Percentiles rank a stretch among this genome's conserved stretches.
Conservation (phyloP, 2,888 invertebrate genomes). For the Diogma glabrata region DNA sequence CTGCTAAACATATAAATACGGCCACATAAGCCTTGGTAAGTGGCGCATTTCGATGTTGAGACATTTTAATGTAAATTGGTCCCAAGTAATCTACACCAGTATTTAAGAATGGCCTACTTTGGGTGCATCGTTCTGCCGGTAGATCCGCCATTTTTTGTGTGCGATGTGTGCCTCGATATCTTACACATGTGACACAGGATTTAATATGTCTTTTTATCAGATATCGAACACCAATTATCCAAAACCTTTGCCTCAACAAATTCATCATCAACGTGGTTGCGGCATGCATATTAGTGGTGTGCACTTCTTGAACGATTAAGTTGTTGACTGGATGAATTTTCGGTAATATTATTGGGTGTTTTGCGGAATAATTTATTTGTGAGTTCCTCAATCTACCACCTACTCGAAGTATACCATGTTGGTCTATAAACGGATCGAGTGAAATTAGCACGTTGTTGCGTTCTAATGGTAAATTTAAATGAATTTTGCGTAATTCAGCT, state of each 20-base stretch:
- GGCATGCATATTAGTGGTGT: no score
- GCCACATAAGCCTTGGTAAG: not conserved
- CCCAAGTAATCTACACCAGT: not conserved
- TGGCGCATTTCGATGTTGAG: not conserved
- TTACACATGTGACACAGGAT: not conserved
- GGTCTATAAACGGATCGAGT: no score
- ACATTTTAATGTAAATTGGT: not conserved
- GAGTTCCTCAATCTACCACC: no score
- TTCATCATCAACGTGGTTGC: not conserved
- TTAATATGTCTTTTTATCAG: not conserved
- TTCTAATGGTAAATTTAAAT: no score
- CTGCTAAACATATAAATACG: not conserved
- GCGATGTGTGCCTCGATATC: not conserved
- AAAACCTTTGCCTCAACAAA: not conserved
- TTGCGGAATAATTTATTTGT: no score
- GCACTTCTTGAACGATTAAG: no score
- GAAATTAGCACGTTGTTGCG: no score
- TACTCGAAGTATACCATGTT: no score
- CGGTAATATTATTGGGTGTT: no score
- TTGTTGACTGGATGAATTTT: no score
- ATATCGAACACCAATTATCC: not conserved
- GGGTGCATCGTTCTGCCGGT: no score
- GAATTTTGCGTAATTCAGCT: no score
- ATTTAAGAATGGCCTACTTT: not conserved
- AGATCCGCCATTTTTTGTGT: not conserved